Evolutionary conservation across 2,113 vertebrate genomes (phyloP), one percentile per base, ranked within the genome.

Genomic region (Gasterosteus aculeatus): DNA sequence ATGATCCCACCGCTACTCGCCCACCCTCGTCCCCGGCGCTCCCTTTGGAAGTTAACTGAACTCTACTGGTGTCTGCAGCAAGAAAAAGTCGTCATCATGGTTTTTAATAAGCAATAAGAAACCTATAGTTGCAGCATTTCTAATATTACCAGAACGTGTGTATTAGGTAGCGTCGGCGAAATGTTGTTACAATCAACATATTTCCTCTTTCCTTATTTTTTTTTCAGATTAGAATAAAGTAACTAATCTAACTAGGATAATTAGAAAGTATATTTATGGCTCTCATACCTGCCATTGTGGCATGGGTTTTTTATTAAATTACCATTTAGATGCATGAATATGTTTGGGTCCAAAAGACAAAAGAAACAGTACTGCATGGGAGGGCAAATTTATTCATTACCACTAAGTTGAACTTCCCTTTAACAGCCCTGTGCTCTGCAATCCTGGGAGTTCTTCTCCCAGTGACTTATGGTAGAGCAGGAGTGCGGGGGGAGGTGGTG

Each of bases 361-460:
- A 95, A 95, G 95, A 96, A 95, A 97, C 96, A 92, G 93, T 80
- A 71, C 94, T 89, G 95, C 93, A 96, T 95, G 95, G 95, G 95
- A 95, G 96, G 95, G 95, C 89, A 95, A 96, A 97, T 97, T 96
- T 98, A 96, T 97, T 96, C 96, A 95, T 97, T 92, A 96, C 95
- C 96, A 96, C 96, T 95, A 96, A 98, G 96, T 97, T 98, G 96
- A 98, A 97, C 96, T 97, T 97, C 96, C 97, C 95, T 96, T 97
- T 98, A 98, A 98, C 97, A 96, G 97, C 96, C 96, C 95, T 95
- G 95, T 93, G 91, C 96, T 95, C 92, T 96, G 95, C 96, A 96
- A 96, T 98, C 96, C 96, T 90, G 96, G 95, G 96, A 97, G 96
- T 98, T 99, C 96, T 97, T 96, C 95, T 96, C 95, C 94, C 95